Base-by-base conservation (phyloP, 2,888 invertebrate genomes). In the Ophion ventricosus region DNA sequence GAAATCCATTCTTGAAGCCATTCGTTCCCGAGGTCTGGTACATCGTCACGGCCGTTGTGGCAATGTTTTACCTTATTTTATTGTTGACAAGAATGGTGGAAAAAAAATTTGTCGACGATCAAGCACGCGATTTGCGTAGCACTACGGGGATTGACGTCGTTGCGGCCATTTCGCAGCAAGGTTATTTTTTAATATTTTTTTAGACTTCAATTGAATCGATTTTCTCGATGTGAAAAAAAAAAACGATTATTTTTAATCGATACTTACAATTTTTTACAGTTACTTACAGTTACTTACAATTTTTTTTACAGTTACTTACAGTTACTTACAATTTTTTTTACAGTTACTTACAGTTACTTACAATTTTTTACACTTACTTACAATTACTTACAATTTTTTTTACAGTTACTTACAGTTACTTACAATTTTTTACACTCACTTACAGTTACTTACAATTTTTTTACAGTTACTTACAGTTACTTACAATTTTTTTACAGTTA, bases 1-100 rank as follows among this genome's bases (percentile, higher is more conserved):
- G 94, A 81, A 95, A 95, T 67, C 95, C 96, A 29, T 96, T 96
- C 90, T 94, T 96, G 1, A 94, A 95, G 40, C 96, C 96, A 0
- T 94, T 96, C 57, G 93, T 94, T 3, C 91, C 91, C 56, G 90
- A 91, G 0, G 95, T 96, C 1, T 97, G 91, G 91, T 88, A 96
- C 96, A 92, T 94, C 29, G 93, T 95, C 82, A 93, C 94, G 2
- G 72, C 94, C 5, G 90, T 92, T 0, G 86, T 84, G 10, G 17
- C 87, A 17, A 63, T 89, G 0, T 89, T 86, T 84, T 90, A 89
- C 88, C 2, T 90, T 2, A 67, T 89, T 26, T 81, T 91, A 10
- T 89, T 86, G 40, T 7, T 87, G 2, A 87, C 86, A 1, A 80
- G 87, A 11, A 89, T 85, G 84, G 17, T 89, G 1, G 90, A 90